Evolutionary conservation across 1,140 invertebrate genomes (phyloP).

Genomic region (Tetraneura akinire): DNA sequence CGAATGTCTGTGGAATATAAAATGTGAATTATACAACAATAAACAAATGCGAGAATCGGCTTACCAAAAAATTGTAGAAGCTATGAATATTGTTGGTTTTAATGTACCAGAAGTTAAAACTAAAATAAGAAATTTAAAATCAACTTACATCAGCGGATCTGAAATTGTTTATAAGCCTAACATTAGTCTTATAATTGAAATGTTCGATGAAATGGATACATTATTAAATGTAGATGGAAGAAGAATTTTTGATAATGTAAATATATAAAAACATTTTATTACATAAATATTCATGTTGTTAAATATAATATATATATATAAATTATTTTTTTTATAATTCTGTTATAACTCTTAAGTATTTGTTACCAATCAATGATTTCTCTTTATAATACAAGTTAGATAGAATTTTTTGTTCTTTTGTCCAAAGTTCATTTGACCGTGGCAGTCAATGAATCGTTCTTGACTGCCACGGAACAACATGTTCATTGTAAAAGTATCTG

Average conservation of each 20-base stretch:
- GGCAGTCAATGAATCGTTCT: constrained; percentile 21
- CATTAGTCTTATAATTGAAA: too few species aligned
- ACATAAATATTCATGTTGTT: not conserved
- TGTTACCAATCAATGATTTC: not conserved
- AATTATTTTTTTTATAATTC: not conserved
- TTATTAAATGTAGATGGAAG: not conserved
- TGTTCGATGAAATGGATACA: not conserved
- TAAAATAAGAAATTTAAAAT: not conserved
- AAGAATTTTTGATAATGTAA: constrained; percentile 7
- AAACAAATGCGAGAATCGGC: not conserved
- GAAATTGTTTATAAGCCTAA: not conserved
- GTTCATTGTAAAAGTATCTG: constrained; percentile 51
- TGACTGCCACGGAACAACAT: constrained; percentile 53
- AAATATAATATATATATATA: not conserved
- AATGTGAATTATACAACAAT: not conserved
- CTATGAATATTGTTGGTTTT: not conserved
- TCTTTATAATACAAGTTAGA: not conserved
- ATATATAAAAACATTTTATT: not conserved
- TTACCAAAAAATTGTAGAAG: not conserved
- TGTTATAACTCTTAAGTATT: not conserved
- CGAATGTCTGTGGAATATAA: too few species aligned
- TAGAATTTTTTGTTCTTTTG: not conserved
- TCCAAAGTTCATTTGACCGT: not conserved
- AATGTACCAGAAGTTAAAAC: not conserved
- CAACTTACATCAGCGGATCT: not conserved